Base-by-base conservation (phyloP, 2,113 vertebrate genomes). In the Genyomyrus donnyi region DNA sequence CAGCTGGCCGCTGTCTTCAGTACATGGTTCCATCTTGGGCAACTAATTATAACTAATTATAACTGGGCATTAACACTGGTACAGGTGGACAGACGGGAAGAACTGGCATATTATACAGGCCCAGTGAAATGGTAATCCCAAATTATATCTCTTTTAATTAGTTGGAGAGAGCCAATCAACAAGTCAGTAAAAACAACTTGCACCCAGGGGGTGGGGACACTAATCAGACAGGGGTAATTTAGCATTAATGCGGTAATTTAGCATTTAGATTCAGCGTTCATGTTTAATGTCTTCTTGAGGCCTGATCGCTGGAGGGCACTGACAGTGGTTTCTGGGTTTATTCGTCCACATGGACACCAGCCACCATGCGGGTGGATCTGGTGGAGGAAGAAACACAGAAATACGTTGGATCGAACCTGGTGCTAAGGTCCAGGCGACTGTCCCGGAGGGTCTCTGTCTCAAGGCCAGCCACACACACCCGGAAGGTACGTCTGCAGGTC, bases 381-480 rank as follows among this genome's bases (percentile, higher is more conserved):
- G 91, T 94, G 24, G 91, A 95, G 89, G 93, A 93, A 49, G 93
- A 95, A 90, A 94, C 90, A 3, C 90, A 93, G 80, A 93, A 88
- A 49, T 90, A 93, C 85, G 90, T 84, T 0, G 45, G 8, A 77
- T 90, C 90, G 74, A 93, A 91, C 2, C 84, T 90, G 2, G 85
- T 93, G 2, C 88, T 94, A 17, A 56, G 88, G n/a, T 94, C 94
- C 58, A 91, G 91, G 85, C 92, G 90, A 19, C 93, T 91, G 80
- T 93, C 91, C 45, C 91, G 85, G 35, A 52, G 89, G 0, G 90
- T 95, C 3, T 95, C 93, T 11, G 91, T 94, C 87, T 93, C 93
- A 0, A 93, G 94, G 2, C 88, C 94, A 27, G 93, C 93, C 6
- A 74, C 91, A 11, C 92, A 91, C 9, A 85, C 91, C 15, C 93